Base-by-base conservation (phyloP, 35 echinoderm and acorn worm species). In the Hemicentrotus pulcherrimus region DNA sequence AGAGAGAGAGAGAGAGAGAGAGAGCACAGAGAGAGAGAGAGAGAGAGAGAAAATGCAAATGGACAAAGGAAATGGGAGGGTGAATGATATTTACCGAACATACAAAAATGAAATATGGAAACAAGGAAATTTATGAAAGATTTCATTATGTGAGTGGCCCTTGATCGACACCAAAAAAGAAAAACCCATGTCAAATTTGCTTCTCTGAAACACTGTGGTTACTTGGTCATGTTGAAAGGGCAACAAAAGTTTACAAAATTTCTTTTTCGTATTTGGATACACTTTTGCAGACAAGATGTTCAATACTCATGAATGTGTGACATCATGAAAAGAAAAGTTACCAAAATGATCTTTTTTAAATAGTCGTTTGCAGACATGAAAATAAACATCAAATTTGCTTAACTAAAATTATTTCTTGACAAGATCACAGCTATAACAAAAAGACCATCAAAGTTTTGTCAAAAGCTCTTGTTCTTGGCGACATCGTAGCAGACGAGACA, bases 311-410 rank as follows among this genome's bases (percentile, higher is more conserved):
- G 2, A 55, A 55, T 55, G 50, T 55, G 15, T 14, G 35, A 41
- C 5, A 55, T 41, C 35, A 41, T 41, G 50, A 15, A 55, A 55
- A 55, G 10, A 55, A 10, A 11, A 55, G 50, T 55, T 55, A 10
- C 12, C 48, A 8, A 50, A 41, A 1, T 41, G 35, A 10, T 55
- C 50, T 55, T 10, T 55, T 55, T 14, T 55, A 10, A 52, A 52
- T 52, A 52, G 48, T 52, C 48, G 8, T 52, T 78, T 78, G 65
- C 65, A 78, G 65, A 78, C 65, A 78, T n/a, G 15, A 78, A 28
- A 78, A n/a, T 78, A 78, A 78, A 78, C 65, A 78, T 78, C 65
- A 78, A 78, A 78, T 78, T 24, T 78, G 28, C 65, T n/a, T n/a
- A 28, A 22, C 65, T 28, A 28, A 78, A 78, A 78, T 78, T 18